Conservation (phyloP, 2,113 vertebrate species). For the Onychorhynchus coronatus region DNA sequence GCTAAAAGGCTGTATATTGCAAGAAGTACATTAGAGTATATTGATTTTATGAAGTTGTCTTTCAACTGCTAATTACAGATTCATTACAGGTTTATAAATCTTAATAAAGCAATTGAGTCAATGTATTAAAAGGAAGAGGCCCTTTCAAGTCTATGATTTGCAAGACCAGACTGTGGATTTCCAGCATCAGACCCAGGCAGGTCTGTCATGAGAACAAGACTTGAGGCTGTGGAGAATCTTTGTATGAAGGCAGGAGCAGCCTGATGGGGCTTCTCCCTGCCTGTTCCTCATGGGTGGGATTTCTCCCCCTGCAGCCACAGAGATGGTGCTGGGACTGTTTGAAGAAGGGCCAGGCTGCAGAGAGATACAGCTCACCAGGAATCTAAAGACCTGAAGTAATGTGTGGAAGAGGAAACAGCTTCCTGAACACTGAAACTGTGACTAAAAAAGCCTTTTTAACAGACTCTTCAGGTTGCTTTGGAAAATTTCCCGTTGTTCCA, state of each 20-base stretch:
- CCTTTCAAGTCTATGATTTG: background rate
- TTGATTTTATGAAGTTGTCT: background rate
- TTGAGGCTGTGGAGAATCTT: background rate
- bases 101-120: background rate
- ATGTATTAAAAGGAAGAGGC: background rate
- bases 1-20: background rate
- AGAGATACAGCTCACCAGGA: background rate
- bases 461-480: background rate
- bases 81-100: background rate
- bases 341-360: background rate
- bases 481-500: background rate
- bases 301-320: background rate
- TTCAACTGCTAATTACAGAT: constrained; percentile 36
- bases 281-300: background rate
- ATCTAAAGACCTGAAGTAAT: background rate
- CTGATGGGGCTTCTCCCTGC: background rate
- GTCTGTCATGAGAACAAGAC: background rate
- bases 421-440: background rate
- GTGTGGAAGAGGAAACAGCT: background rate
- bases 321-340: background rate
- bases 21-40: background rate
- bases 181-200: background rate
- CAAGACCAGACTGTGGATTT: background rate
- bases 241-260: background rate
- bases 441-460: background rate